Evolutionary conservation across 2,113 vertebrate genomes (phyloP).

Genomic region (Anarrhichthys ocellatus): DNA sequence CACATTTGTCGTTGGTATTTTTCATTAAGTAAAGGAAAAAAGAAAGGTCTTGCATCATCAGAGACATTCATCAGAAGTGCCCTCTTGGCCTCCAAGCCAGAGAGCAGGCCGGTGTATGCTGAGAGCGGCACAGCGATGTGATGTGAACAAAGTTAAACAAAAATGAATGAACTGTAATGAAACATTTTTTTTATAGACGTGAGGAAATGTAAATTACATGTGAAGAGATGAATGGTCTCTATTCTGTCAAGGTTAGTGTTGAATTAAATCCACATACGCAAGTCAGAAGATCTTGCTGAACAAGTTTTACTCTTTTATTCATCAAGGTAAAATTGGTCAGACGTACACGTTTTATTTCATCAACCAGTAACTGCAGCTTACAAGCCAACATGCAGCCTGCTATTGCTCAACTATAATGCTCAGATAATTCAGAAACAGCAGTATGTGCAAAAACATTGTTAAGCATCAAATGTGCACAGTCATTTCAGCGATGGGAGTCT

Average conservation of each 20-base stretch:
- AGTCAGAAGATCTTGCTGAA: too few species aligned
- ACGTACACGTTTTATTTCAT: too few species aligned
- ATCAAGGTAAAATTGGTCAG: too few species aligned
- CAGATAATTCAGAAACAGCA: not conserved
- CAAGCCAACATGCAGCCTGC: not conserved
- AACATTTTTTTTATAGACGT: too few species aligned
- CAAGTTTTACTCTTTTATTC: too few species aligned
- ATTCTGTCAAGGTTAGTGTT: not conserved
- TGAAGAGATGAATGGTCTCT: not conserved
- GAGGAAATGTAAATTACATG: not conserved
- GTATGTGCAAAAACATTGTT: not conserved
- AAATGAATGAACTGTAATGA: not conserved
- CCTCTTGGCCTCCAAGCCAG: not conserved
- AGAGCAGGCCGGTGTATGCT: not conserved
- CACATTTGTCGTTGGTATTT: too few species aligned
- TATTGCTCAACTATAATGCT: not conserved
- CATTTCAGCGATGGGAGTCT: not conserved
- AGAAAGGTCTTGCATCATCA: not conserved
- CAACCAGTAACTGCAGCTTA: too few species aligned
- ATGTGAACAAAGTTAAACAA: not conserved
- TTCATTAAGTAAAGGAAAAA: not conserved
- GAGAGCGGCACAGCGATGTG: not conserved
- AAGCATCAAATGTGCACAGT: not conserved
- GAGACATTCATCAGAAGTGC: not conserved
- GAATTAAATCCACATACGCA: too few species aligned